Evolutionary conservation across 1,140 invertebrate genomes (phyloP).

Genomic region (Caenorhabditis inopinata): DNA sequence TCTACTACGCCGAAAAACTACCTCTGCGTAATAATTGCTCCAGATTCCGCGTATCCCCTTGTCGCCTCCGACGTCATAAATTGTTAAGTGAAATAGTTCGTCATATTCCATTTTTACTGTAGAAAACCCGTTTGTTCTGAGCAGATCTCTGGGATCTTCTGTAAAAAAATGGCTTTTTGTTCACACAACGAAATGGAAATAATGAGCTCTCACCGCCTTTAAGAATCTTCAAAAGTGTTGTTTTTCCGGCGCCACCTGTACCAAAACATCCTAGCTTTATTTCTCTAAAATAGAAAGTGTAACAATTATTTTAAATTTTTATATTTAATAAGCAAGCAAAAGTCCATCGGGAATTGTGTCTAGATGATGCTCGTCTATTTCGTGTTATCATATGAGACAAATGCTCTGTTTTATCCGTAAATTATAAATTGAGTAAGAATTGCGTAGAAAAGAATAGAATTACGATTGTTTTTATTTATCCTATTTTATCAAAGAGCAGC

Average conservation of each 20-base stretch:
- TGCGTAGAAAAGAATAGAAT: no score
- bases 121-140: conserved; percentile 38
- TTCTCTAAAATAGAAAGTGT: conserved; percentile 8
- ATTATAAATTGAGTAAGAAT: no score
- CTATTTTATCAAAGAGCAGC: no score
- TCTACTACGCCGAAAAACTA: not conserved
- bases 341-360: no score
- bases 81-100: not conserved
- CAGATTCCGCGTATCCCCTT: conserved; percentile 33
- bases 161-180: not conserved
- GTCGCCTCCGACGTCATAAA: conserved; percentile 38
- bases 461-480: no score
- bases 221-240: conserved; percentile 27
- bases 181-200: not conserved
- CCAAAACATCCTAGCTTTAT: conserved; percentile 38
- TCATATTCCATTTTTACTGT: conserved; percentile 35
- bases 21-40: conserved; percentile 40
- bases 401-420: no score
- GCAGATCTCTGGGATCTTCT: conserved; percentile 34
- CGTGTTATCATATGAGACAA: not conserved
- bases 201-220: conserved; percentile 34
- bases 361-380: no score
- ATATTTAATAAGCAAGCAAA: no score
- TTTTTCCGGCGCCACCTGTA: conserved; percentile 34
- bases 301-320: no score